Evolutionary conservation across 2,113 vertebrate genomes (phyloP).

Genomic region (Laticauda laticaudata): DNA sequence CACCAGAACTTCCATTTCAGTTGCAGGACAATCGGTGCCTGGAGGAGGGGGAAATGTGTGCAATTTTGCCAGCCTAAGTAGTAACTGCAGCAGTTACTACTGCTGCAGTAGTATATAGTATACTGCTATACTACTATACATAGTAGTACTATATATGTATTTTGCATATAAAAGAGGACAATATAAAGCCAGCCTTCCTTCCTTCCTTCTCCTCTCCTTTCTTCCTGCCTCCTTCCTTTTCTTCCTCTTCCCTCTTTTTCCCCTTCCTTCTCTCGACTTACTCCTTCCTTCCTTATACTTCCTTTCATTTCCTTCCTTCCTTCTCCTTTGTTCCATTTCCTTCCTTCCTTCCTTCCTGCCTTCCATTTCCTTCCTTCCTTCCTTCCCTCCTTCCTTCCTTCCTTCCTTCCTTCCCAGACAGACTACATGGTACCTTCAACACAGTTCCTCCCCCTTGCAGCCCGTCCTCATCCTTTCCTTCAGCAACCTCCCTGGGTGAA

Average conservation of each 20-base stretch:
- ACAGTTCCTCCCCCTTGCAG: background rate
- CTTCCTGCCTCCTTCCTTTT: too few relatives aligned
- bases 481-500: slow-evolving; percentile 8
- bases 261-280: accelerated
- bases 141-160: background rate
- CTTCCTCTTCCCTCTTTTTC: too few relatives aligned
- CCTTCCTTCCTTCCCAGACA: background rate
- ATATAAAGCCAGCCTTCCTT: accelerated
- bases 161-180: background rate
- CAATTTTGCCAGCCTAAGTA: slow-evolving; percentile 19
- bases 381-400: background rate
- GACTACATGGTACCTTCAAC: slow-evolving; percentile 17
- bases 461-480: background rate
- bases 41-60: slow-evolving; percentile 6
- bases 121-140: too few relatives aligned
- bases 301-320: accelerated
- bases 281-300: accelerated
- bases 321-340: background rate
- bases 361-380: accelerated
- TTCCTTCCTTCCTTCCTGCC: too few relatives aligned
- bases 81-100: too few relatives aligned
- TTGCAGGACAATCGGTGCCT: background rate
- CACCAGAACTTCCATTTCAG: background rate
- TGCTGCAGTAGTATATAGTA: too few relatives aligned
- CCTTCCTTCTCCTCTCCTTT: background rate